phyloP scores from a whole-genome alignment of 2,113 vertebrate species.

The Corythaixoides concolor region DNA sequence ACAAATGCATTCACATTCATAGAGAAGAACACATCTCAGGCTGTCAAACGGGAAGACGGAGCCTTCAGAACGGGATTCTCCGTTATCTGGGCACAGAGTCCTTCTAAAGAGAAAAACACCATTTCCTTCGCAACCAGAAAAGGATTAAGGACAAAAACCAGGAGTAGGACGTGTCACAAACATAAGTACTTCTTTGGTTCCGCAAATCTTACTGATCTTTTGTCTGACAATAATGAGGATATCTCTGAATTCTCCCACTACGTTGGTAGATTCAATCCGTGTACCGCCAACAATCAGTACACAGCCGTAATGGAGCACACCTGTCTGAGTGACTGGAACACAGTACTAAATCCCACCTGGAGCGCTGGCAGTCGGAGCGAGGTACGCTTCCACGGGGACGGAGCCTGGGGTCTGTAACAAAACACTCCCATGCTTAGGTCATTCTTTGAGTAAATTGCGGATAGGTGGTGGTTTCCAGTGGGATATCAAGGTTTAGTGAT shows the following conservation, averaged over 20 bases:
- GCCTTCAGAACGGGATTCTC: background rate
- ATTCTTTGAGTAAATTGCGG: constrained; percentile 27
- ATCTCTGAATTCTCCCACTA: background rate
- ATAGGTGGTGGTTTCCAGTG: constrained; percentile 20
- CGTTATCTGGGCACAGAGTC: background rate
- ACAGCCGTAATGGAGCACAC: background rate
- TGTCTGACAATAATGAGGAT: background rate
- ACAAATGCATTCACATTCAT: background rate
- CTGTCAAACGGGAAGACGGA: background rate
- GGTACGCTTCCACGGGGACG: background rate
- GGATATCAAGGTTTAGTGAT: background rate
- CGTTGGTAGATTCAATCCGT: background rate
- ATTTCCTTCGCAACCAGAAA: background rate
- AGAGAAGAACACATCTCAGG: background rate
- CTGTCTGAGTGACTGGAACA: background rate
- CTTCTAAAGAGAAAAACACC: background rate
- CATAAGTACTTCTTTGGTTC: background rate
- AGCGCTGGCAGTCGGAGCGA: background rate
- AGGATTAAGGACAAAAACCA: background rate
- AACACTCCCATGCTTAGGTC: constrained; percentile 24
- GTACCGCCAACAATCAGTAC: background rate
- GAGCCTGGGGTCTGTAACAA: background rate
- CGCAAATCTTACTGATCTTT: background rate
- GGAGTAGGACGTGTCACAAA: background rate
- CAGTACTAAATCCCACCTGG: background rate